A percentile compares a stretch with the other conserved stretches of the same genome.
Evolutionary conservation across 2,888 invertebrate species (phyloP).

Genomic region (Parnassius mnemosyne): DNA sequence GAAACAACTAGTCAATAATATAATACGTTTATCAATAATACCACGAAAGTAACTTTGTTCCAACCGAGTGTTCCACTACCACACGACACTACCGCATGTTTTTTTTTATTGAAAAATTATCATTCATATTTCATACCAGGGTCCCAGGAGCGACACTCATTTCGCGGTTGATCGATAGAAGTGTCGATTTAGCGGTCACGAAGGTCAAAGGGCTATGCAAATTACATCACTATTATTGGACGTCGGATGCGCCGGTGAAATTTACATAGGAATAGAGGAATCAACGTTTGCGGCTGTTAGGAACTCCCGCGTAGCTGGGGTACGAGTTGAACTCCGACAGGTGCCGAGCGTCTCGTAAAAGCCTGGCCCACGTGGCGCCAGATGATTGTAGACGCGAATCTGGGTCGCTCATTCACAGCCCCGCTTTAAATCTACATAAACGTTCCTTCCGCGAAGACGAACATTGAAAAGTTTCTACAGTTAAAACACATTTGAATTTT

Average conservation of each 20-base stretch:
- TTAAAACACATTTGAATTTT: constrained; percentile 46
- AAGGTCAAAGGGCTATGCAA: constrained; percentile 70
- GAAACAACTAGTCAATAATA: no score
- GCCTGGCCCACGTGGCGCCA: constrained; percentile 33
- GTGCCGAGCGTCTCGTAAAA: constrained; percentile 29
- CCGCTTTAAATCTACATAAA: constrained; percentile 67
- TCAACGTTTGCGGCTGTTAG: constrained; percentile 60
- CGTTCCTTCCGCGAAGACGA: constrained; percentile 45
- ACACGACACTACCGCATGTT: no score
- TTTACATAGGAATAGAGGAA: constrained; percentile 75
- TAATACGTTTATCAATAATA: no score
- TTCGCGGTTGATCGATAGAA: constrained; percentile 38
- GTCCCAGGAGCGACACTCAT: constrained; percentile 37
- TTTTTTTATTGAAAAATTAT: constrained; percentile 42
- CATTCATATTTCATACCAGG: constrained; percentile 41
- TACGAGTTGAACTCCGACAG: constrained; percentile 38
- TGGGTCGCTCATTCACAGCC: constrained; percentile 60
- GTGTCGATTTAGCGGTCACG: constrained; percentile 52
- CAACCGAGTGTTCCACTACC: no score
- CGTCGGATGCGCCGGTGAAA: constrained; percentile 59
- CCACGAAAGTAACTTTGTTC: no score
- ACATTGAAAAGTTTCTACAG: constrained; percentile 37
- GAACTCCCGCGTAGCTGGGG: constrained; percentile 45
- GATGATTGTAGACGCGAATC: constrained; percentile 65
- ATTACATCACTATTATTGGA: constrained; percentile 67